Evolutionary conservation across 2,113 vertebrate genomes (phyloP), one percentile per base, ranked within the genome.

Genomic region (Nibea albiflora): DNA sequence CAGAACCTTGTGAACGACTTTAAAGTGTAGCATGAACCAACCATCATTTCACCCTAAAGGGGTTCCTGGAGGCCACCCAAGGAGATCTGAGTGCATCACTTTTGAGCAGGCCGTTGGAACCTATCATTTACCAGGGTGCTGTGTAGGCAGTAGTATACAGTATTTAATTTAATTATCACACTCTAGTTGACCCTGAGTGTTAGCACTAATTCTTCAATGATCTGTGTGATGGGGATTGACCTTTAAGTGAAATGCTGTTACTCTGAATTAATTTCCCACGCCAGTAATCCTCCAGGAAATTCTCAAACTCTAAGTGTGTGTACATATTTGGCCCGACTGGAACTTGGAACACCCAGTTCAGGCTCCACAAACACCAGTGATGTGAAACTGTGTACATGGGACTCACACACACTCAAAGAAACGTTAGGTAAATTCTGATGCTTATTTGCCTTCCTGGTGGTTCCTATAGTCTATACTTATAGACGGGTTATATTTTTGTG

Each of bases 1-100:
- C 20, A 22, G n/a, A 44, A 42, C 20, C 16, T 44, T 1, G 19
- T 20, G 17, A 20, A 35, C 3, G 2, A 22, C n/a, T 44, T 63
- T 3, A 5, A 44, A 44, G 35, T 9, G 1, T 19, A 50, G 16
- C 17, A 50, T 50, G 47, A 50, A 46, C 12, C 14, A 46, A 46
- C 4, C 44, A 46, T 22, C 39, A 64, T 64, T 64, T 64, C n/a
- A 16, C 42, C n/a, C 62, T 24, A 4, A 46, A 46, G 42, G 14
- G 62, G 62, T 24, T 64, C 39, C 39, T 63, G n/a, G 62, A 64
- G 42, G 62, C 62, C 62, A 46, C 62, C 62, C 62, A 64, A 22
- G 62, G 39, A 64, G 42, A 46, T 64, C 22, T 24, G 3, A n/a
- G 46, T 46, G 7, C 42, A 10, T 63, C 20, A 63, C 11, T n/a